Evolutionary conservation across 1,140 invertebrate species (phyloP).

Genomic region (Neodiprion pinetum): DNA sequence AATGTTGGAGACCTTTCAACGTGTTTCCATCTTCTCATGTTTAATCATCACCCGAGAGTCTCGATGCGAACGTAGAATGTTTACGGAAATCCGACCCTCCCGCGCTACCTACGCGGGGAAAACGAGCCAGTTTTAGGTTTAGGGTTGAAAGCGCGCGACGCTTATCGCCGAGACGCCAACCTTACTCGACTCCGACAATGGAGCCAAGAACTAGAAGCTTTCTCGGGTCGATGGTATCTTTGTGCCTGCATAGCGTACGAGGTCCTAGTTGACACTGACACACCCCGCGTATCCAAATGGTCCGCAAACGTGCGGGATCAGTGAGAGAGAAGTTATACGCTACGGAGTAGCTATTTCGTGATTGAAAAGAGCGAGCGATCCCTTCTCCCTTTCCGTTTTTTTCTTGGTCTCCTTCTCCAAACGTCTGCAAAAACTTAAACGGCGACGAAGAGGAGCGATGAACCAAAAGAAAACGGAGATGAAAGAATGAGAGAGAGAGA

Average conservation of each 20-base stretch:
- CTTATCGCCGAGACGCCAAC: conserved; percentile 4
- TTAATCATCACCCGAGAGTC: too few relatives aligned
- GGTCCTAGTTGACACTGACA: not conserved
- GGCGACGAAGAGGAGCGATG: not conserved
- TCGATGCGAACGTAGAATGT: too few relatives aligned
- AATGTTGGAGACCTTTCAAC: too few relatives aligned
- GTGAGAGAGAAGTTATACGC: too few relatives aligned
- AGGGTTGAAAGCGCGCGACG: not conserved
- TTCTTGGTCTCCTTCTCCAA: not conserved
- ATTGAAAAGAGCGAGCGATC: not conserved
- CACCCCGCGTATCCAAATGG: too few relatives aligned
- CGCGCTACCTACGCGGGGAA: not conserved
- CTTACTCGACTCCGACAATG: not conserved
- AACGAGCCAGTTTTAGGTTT: not conserved
- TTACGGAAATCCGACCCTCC: too few relatives aligned
- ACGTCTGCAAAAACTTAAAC: not conserved
- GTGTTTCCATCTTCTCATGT: too few relatives aligned
- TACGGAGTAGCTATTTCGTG: too few relatives aligned
- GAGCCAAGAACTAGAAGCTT: not conserved
- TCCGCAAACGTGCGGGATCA: too few relatives aligned
- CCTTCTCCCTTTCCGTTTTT: too few relatives aligned
- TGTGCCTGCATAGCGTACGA: not conserved
- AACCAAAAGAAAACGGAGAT: not conserved
- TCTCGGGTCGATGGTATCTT: conserved; percentile 2
- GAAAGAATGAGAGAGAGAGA: not conserved